Evolutionary conservation across 35 echinoderm and acorn worm species (phyloP).

Genomic region (Diadema setosum): DNA sequence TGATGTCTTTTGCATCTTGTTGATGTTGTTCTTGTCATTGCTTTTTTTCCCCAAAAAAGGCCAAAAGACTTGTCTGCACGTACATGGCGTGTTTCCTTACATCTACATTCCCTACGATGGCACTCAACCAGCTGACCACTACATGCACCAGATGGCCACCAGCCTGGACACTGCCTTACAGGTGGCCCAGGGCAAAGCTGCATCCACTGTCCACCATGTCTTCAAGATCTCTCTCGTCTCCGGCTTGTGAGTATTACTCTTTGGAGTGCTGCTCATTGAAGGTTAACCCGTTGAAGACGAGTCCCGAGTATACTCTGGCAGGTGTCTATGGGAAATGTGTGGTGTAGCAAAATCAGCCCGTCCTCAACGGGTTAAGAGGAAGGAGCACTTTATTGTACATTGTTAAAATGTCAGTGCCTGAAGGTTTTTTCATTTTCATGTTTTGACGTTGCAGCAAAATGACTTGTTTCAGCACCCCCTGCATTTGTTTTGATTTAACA

Average conservation of each 20-base stretch:
- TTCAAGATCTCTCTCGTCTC: constrained; percentile 81
- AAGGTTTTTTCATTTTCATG: too few relatives aligned
- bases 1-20: too few relatives aligned
- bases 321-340: neutral
- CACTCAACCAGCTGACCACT: constrained; percentile 24
- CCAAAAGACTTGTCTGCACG: constrained; percentile 91
- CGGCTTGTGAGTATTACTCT: constrained; percentile 80
- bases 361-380: too few relatives aligned
- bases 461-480: too few relatives aligned
- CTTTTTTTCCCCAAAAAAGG: too few relatives aligned
- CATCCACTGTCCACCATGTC: constrained; percentile 63
- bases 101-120: constrained; percentile 84
- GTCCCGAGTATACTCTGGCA: neutral
- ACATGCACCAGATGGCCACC: constrained; percentile 66
- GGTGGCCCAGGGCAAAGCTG: constrained; percentile 64
- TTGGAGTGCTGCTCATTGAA: too few relatives aligned
- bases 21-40: too few relatives aligned
- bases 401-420: too few relatives aligned
- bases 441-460: too few relatives aligned
- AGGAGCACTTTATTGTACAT: too few relatives aligned
- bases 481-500: too few relatives aligned
- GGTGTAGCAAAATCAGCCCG: too few relatives aligned
- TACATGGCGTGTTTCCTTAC: constrained; percentile 95
- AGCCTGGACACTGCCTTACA: constrained; percentile 87
- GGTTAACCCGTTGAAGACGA: neutral